phyloP scores from a whole-genome alignment of 1,140 invertebrate species.

The Drosophila azteca region DNA sequence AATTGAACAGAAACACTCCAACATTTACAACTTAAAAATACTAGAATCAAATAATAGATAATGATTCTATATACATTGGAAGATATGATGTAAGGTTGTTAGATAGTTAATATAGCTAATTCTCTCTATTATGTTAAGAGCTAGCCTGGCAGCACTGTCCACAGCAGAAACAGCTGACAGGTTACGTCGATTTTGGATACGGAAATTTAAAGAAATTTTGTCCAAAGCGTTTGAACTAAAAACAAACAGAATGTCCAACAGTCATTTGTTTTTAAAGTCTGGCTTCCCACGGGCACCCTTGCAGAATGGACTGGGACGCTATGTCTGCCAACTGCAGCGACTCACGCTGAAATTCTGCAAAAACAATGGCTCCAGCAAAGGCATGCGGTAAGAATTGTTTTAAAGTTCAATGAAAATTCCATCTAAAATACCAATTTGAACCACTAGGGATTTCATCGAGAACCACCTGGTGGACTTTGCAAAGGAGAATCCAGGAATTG shows the following conservation, averaged over 20 bases:
- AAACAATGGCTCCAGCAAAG: constrained; percentile 89
- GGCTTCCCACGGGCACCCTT: constrained; percentile 90
- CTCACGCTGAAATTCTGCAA: constrained; percentile 97
- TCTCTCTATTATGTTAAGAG: neutral
- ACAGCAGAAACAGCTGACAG: constrained; percentile 46
- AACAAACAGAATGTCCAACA: constrained; percentile 87
- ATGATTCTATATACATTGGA: no score
- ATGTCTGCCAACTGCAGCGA: constrained; percentile 94
- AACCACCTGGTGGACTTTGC: constrained; percentile 94
- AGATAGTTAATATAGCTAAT: neutral
- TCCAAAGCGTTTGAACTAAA: constrained; percentile 11
- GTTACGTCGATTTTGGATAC: constrained; percentile 57
- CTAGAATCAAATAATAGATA: no score
- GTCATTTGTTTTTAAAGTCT: constrained; percentile 88
- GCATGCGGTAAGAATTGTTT: constrained; percentile 88
- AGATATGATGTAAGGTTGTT: neutral
- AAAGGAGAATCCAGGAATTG: constrained; percentile 92
- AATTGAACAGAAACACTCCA: no score
- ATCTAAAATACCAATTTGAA: neutral
- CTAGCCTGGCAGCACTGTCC: constrained; percentile 6
- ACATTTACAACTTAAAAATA: no score
- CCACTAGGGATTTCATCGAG: constrained; percentile 94
- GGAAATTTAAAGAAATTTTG: constrained; percentile 18
- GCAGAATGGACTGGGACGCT: constrained; percentile 94
- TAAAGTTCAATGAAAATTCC: neutral